phyloP scores from a whole-genome alignment of 2,113 vertebrate genomes.

The Bos taurus region DNA sequence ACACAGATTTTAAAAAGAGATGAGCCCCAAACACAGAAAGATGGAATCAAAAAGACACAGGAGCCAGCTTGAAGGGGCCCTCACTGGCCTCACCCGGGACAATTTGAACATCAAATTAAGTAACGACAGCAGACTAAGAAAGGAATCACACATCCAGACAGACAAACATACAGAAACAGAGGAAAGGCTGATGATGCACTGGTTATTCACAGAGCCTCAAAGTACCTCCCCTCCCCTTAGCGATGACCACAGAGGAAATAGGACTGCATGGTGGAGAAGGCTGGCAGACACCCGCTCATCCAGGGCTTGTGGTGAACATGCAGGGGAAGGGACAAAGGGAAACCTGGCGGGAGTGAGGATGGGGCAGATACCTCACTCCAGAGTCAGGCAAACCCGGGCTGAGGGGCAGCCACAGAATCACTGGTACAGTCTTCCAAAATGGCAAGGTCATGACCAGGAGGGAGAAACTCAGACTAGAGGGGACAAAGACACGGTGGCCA shows the following conservation, averaged over 20 bases:
- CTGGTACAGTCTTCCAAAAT: rapidly evolving
- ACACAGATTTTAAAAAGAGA: background rate
- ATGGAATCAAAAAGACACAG: no score
- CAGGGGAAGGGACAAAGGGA: background rate
- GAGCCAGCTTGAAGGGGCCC: background rate
- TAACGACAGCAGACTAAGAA: background rate
- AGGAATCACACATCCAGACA: background rate
- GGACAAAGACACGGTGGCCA: background rate
- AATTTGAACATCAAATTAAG: background rate
- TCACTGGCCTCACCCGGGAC: background rate
- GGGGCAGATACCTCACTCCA: rapidly evolving
- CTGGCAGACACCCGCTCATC: rapidly evolving
- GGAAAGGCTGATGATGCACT: background rate
- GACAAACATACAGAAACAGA: background rate
- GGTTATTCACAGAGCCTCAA: background rate
- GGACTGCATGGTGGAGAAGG: rapidly evolving
- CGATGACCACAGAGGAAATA: background rate
- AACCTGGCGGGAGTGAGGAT: background rate
- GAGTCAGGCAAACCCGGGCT: background rate
- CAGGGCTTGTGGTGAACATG: rapidly evolving
- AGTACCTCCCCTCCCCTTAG: background rate
- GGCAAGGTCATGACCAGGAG: rapidly evolving
- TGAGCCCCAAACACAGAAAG: background rate
- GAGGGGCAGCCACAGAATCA: background rate
- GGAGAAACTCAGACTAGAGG: background rate